Conservation (phyloP, 2,797 vertebrate species). For the Iguana delicatissima region DNA sequence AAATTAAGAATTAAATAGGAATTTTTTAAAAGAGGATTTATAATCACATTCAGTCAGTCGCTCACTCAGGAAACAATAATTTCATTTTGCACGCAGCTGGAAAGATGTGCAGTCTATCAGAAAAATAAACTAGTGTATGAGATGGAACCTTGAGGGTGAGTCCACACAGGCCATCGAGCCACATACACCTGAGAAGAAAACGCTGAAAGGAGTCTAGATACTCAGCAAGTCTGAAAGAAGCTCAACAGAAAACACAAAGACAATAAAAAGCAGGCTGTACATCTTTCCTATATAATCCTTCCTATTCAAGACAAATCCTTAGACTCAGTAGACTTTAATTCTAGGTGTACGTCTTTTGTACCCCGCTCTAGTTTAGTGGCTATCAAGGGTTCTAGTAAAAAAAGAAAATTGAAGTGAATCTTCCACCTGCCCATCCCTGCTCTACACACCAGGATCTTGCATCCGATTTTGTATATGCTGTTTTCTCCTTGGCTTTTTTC, state of each 20-base stretch:
- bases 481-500: not conserved
- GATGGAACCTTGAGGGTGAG: not conserved
- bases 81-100: not conserved
- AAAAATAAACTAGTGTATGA: not conserved
- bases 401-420: not conserved
- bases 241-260: not conserved
- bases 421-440: not conserved
- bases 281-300: not conserved
- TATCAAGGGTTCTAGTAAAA: not conserved
- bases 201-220: not conserved
- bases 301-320: not conserved
- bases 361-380: not conserved
- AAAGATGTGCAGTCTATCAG: not conserved
- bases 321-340: not conserved
- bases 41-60: not conserved
- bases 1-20: not conserved
- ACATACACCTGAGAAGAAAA: not conserved
- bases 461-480: not conserved
- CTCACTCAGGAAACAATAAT: not conserved
- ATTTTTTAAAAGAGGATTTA: too few relatives aligned
- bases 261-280: not conserved
- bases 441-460: not conserved
- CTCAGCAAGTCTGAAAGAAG: not conserved
- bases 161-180: fast-evolving
- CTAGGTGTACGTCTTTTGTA: not conserved